Conservation (phyloP, 53 echinoderm and acorn worm species). For the Luidia sarsii region DNA sequence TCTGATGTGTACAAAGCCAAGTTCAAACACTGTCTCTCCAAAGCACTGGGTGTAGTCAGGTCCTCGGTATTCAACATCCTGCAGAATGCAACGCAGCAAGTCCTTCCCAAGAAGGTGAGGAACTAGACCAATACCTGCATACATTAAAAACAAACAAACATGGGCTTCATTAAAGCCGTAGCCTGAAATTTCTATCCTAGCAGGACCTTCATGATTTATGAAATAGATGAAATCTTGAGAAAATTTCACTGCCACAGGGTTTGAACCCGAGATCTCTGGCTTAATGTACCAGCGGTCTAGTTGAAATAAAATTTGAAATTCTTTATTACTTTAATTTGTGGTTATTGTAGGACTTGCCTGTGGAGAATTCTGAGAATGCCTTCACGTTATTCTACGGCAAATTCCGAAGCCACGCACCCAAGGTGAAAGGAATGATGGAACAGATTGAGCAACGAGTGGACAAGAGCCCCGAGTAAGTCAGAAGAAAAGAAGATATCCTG, state of each 20-base stretch:
- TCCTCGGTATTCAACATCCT: slow-evolving; percentile 83
- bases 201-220: no score
- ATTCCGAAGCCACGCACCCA: slow-evolving; percentile 93
- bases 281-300: no score
- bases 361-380: slow-evolving; percentile 89
- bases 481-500: no score
- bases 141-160: no score
- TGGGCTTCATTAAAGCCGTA: no score
- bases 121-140: slow-evolving; percentile 11
- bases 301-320: neutral
- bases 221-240: no score
- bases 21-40: slow-evolving; percentile 91
- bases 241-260: no score
- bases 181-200: no score
- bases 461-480: slow-evolving; percentile 90
- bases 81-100: slow-evolving; percentile 86
- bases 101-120: slow-evolving; percentile 74
- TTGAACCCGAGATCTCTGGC: no score
- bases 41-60: slow-evolving; percentile 85
- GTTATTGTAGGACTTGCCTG: slow-evolving; percentile 45
- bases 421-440: slow-evolving; percentile 96
- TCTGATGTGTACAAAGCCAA: slow-evolving; percentile 89
- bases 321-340: neutral
- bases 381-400: slow-evolving; percentile 98
- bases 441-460: slow-evolving; percentile 91